Conservation (phyloP, 2,113 vertebrate species). For the Epinephelus fuscoguttatus region DNA sequence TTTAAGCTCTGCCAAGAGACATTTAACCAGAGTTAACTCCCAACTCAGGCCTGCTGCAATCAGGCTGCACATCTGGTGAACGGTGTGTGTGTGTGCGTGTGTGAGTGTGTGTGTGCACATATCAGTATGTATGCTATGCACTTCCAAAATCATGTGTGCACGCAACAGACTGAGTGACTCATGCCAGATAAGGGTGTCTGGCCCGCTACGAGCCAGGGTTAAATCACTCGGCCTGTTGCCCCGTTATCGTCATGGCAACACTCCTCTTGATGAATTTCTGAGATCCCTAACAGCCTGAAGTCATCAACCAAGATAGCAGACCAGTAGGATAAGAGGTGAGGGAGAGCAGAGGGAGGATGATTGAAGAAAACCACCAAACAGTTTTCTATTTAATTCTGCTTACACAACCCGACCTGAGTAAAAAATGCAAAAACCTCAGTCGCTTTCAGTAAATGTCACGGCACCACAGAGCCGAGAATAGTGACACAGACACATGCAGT, state of each 20-base stretch:
- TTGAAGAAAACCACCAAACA: neutral
- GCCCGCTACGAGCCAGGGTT: conserved; percentile 16
- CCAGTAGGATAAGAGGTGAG: neutral
- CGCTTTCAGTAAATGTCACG: conserved; percentile 1
- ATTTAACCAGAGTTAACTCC: conserved; percentile 28
- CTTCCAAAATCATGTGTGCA: neutral
- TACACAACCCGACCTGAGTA: neutral
- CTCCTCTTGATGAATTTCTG: conserved; percentile 28
- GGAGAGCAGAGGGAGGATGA: neutral
- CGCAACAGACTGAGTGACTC: conserved; percentile 5
- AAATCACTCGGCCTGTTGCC: conserved; percentile 39
- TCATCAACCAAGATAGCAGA: conserved; percentile 40
- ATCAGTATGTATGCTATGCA: neutral
- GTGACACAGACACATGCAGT: neutral
- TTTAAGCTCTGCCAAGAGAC: conserved; percentile 40
- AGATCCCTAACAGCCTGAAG: conserved; percentile 48
- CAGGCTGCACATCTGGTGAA: conserved; percentile 53
- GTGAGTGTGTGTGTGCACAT: conserved; percentile 8
- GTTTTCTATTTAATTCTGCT: neutral
- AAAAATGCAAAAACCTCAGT: neutral
- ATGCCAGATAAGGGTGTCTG: conserved; percentile 39
- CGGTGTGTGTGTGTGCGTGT: neutral
- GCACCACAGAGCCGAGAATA: neutral
- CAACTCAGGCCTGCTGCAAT: conserved; percentile 10
- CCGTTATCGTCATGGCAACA: conserved; percentile 32